Evolutionary conservation across 2,888 invertebrate genomes (phyloP).

Genomic region (Pyrrhosoma nymphula): DNA sequence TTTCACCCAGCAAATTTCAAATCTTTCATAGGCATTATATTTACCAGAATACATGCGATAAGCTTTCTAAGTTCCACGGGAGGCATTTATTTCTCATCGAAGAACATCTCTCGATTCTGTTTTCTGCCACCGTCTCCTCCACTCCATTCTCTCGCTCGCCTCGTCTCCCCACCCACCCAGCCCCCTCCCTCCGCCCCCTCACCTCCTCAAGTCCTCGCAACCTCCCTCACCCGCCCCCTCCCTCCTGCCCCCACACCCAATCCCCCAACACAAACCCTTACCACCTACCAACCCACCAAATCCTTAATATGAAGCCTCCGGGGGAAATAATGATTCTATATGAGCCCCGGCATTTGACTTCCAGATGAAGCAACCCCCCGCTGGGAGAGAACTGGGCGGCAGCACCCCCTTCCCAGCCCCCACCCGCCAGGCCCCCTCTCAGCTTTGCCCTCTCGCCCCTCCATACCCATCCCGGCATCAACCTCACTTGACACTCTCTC

Average conservation of each 20-base stretch:
- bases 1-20: not conserved
- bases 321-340: slow-evolving; percentile 64
- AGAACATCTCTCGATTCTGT: not conserved
- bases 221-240: not conserved
- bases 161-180: not conserved
- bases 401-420: not conserved
- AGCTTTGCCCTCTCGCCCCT: not conserved
- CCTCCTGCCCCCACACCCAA: not conserved
- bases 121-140: not conserved
- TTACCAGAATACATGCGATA: not conserved
- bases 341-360: slow-evolving; percentile 77
- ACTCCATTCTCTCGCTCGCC: not conserved
- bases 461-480: not conserved
- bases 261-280: slow-evolving; percentile 7
- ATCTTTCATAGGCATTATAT: not conserved
- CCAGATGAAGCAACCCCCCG: slow-evolving; percentile 77
- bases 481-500: slow-evolving; percentile 47
- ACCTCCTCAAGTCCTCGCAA: no score
- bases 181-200: not conserved
- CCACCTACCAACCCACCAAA: slow-evolving; percentile 13
- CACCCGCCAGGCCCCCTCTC: not conserved
- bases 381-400: slow-evolving; percentile 70
- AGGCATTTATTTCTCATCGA: not conserved
- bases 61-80: not conserved
- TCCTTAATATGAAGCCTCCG: slow-evolving; percentile 56